Conservation (phyloP, 2,888 invertebrate genomes). For the Amphipyra berbera region DNA sequence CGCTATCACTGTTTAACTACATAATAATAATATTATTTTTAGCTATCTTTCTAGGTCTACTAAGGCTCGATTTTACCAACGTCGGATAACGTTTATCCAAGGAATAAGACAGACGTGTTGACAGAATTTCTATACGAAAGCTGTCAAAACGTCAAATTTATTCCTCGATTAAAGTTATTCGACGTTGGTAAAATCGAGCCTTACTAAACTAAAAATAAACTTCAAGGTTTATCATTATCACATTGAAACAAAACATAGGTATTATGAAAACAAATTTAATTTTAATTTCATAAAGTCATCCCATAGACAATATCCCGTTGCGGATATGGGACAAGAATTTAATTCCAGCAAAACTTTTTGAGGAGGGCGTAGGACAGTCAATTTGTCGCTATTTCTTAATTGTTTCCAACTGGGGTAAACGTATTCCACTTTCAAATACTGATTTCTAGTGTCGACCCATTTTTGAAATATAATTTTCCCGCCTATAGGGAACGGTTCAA, state of each 20-base stretch:
- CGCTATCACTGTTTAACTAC: too few species aligned
- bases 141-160: too few species aligned
- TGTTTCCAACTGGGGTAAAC: conserved; percentile 73
- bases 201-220: background rate
- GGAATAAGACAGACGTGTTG: too few species aligned
- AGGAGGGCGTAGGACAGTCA: conserved; percentile 69
- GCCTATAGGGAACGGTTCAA: conserved; percentile 78
- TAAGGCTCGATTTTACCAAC: too few species aligned
- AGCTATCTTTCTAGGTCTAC: too few species aligned
- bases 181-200: too few species aligned
- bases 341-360: conserved; percentile 66
- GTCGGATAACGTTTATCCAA: too few species aligned
- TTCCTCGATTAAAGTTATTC: too few species aligned
- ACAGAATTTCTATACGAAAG: too few species aligned
- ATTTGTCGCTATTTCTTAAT: conserved; percentile 63
- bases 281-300: conserved; percentile 51
- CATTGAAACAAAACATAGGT: conserved; percentile 14
- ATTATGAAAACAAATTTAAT: conserved; percentile 24
- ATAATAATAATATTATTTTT: too few species aligned
- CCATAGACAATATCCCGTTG: conserved; percentile 75
- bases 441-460: conserved; percentile 69
- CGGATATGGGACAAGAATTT: conserved; percentile 63
- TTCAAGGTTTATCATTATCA: conserved; percentile 1
- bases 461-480: conserved; percentile 81
- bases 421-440: conserved; percentile 75